phyloP scores from a whole-genome alignment of 2,888 invertebrate genomes.

The Priocnemis perturbator region DNA sequence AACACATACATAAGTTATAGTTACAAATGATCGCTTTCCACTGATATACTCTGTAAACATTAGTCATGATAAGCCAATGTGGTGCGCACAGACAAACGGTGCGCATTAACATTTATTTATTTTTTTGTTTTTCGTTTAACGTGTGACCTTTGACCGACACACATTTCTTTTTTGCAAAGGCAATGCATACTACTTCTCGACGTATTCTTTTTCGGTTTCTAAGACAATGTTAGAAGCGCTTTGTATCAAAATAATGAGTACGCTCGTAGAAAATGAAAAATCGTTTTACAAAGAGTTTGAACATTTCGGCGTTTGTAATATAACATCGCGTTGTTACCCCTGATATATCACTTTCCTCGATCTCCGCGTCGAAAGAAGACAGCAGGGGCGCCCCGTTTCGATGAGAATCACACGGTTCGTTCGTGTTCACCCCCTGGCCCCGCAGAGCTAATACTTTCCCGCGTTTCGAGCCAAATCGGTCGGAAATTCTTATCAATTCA shows the following conservation, averaged over 20 bases:
- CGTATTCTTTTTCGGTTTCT: constrained; percentile 20
- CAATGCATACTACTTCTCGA: constrained; percentile 41
- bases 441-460: no score
- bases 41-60: constrained; percentile 6
- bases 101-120: no score
- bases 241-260: constrained; percentile 45
- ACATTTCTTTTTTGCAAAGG: constrained; percentile 31
- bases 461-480: no score
- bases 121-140: no score
- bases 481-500: no score
- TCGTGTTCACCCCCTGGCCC: no score
- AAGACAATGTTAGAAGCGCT: constrained; percentile 29
- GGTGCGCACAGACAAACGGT: background rate
- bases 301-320: no score
- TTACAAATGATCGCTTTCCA: constrained; percentile 46
- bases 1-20: constrained; percentile 66
- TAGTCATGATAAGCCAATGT: background rate
- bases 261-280: constrained; percentile 24
- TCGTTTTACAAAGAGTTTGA: no score
- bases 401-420: no score
- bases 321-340: no score
- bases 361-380: background rate
- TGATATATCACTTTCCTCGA: constrained; percentile 4
- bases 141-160: no score
- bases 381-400: background rate